Evolutionary conservation across 2,797 vertebrate genomes (phyloP), one percentile per base, ranked within the genome.

Genomic region (Poecilia wingei): DNA sequence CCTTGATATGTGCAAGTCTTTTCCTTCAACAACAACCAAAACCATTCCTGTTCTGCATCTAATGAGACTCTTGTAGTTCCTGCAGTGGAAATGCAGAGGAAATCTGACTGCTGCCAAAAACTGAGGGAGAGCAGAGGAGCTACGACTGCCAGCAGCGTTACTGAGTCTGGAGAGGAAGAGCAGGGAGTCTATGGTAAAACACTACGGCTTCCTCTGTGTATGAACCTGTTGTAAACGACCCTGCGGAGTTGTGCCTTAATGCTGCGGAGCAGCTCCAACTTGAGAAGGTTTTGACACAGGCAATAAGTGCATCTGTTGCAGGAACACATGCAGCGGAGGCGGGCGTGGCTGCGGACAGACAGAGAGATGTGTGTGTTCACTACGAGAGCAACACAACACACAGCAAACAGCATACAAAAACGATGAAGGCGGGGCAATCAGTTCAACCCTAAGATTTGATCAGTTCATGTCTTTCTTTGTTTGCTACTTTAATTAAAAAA

Each of bases 251-350:
- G 97, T 96, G 98, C 97, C 97, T 98, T 98, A 97, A 99, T 94
- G 93, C 95, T 97, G 96, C 97, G 97, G 96, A 99, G 96, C 96
- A 99, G 97, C 96, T 98, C 97, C 97, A 96, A 97, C 97, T 96
- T 97, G 96, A 99, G 97, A 96, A 99, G 96, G 96, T 97, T 99
- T 96, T 98, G 98, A 98, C 97, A 98, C 96, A 99, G 96, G 97
- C 98, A 99, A 97, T 97, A 98, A 94, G 97, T 97, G 93, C 98
- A 99, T 96, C 97, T 98, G 97, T 98, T 99, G 97, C 97, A 98
- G 97, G 96, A 93, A 91, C 98, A 99, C 97, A 98, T 94, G 96
- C 98, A 98, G 97, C 97, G 97, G 95, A 98, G 97, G 94, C 96
- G 97, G 97, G 94, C 95, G 92, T 98, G 97, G 96, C 98, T 99